Evolutionary conservation across 1,140 invertebrate genomes (phyloP).

Genomic region (Drosophila murphyi): DNA sequence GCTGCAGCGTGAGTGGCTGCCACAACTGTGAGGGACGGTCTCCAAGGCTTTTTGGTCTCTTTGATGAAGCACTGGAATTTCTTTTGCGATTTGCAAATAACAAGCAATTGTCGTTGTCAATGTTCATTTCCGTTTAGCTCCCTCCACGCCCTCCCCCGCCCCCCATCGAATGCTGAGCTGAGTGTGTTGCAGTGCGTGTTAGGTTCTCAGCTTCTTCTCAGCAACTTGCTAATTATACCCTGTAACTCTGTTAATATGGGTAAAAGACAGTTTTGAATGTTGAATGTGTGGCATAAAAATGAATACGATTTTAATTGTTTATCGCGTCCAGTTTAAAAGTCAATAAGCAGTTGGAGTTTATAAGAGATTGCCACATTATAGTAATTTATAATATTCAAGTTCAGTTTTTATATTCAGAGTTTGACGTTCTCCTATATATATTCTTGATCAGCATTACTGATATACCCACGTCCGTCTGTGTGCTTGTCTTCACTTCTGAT

Average conservation of each 20-base stretch:
- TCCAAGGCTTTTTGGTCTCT: conserved; percentile 39
- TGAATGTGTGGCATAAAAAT: too few relatives aligned
- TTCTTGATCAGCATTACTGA: too few relatives aligned
- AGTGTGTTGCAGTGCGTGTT: conserved; percentile 34
- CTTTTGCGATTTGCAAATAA: conserved; percentile 74
- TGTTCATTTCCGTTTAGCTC: conserved; percentile 78
- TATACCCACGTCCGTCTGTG: too few relatives aligned
- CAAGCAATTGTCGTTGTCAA: conserved; percentile 83
- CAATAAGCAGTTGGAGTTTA: too few relatives aligned
- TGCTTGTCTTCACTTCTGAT: too few relatives aligned
- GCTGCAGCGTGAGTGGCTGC: background rate
- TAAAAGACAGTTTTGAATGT: background rate
- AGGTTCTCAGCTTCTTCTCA: conserved; percentile 35
- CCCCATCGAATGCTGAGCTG: background rate
- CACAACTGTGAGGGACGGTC: background rate
- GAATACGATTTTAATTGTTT: too few relatives aligned
- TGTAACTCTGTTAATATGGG: background rate
- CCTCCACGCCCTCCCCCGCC: background rate
- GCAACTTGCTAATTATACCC: background rate
- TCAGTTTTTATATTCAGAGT: too few relatives aligned
- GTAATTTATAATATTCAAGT: too few relatives aligned
- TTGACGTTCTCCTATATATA: too few relatives aligned
- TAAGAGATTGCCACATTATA: too few relatives aligned
- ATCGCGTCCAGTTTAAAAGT: too few relatives aligned
- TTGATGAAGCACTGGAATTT: conserved; percentile 73